Evolutionary conservation across 2,113 vertebrate genomes (phyloP), one percentile per base, ranked within the genome.

Genomic region (Neodon shergylaensis): DNA sequence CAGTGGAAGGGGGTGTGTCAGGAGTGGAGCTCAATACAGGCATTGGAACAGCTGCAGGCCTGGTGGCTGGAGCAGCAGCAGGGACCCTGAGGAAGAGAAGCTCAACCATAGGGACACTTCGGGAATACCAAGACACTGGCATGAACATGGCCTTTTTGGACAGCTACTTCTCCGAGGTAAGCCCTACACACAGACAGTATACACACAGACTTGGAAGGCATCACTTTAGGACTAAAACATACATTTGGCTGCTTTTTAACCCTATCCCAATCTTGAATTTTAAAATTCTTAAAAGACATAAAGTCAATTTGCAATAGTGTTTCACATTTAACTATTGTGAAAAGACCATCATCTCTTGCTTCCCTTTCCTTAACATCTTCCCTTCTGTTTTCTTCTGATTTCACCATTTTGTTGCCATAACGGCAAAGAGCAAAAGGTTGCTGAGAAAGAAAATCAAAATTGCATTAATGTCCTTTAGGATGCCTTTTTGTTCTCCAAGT

Each of bases 161-260:
- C 97, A 99, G 98, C 96, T 99, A 99, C 90, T 99, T 99, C 97
- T 98, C 98, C 24, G 98, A 99, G 98, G 99, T 99, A 98, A 98
- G 39, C 7, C 42, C 70, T n/a, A 72, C 70, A 72, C 68, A 12
- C 17, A 47, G 12, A 82, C 9, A 33, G 24, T 13, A 28, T n/a
- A 72, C 68, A 72, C 68, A 12, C 17, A 47, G 9, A 83, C 7
- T 58, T 54, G 33, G 13, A 66, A 47, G 9, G 36, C 7, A 19
- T 68, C 17, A 7, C 17, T 16, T 1, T 24, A 31, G n/a, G 17
- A 22, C 6, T 44, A 5, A 21, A 63, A 82, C n/a, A 90, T 76
- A 58, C 0, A 9, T 28, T 44, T n/a, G 4, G 26, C 33, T 54
- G 28, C 49, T 83, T 65, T 63, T 93, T 81, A 77, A 42, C 19